Evolutionary conservation across 2,797 vertebrate genomes (phyloP).

Genomic region (Acomys russatus): DNA sequence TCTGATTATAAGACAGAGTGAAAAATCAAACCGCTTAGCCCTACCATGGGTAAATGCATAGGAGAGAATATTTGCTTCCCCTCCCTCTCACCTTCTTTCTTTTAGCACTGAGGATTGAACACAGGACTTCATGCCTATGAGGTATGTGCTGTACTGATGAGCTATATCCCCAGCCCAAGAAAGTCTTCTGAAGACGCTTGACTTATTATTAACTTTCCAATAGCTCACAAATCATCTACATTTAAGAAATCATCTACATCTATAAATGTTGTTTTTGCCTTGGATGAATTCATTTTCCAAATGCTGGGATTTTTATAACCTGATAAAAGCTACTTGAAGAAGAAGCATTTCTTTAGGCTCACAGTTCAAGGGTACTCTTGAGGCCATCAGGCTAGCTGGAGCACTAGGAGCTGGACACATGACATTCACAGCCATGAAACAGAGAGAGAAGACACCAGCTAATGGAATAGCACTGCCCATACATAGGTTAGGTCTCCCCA

Average conservation of each 20-base stretch:
- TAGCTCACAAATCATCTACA: not conserved
- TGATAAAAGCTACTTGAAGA: not conserved
- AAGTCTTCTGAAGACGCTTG: slow-evolving; percentile 36
- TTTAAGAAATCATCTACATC: not conserved
- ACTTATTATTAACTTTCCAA: not conserved
- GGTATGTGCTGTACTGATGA: not conserved
- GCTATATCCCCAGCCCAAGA: not conserved
- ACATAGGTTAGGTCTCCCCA: too few species aligned
- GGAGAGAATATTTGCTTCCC: not conserved
- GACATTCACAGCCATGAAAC: too few species aligned
- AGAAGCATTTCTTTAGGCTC: not conserved
- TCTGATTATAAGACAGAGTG: slow-evolving; percentile 26
- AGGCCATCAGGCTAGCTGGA: too few species aligned
- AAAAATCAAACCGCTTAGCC: slow-evolving; percentile 49
- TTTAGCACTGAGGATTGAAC: not conserved
- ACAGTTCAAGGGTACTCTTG: too few species aligned
- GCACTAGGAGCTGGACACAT: too few species aligned
- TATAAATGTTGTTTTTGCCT: not conserved
- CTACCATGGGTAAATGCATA: not conserved
- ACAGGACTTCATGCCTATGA: not conserved
- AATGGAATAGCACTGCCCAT: too few species aligned
- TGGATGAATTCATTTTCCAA: not conserved
- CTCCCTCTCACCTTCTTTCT: too few species aligned
- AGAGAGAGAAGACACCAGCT: not conserved
- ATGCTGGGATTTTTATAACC: not conserved